Evolutionary conservation across 1,140 invertebrate species (phyloP).

Genomic region (Lepidostoma basale): DNA sequence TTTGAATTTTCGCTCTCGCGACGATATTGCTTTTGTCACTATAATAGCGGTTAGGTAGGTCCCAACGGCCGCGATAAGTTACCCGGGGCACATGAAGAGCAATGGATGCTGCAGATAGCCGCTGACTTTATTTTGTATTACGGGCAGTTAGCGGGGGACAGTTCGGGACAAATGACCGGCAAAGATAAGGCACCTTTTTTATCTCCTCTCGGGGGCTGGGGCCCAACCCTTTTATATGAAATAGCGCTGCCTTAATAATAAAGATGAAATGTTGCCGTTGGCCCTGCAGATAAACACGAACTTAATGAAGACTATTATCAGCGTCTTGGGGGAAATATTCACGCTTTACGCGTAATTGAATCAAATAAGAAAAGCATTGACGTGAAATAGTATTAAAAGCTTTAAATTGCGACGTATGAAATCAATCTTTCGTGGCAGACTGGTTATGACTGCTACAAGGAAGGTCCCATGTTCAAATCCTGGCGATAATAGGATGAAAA

Average conservation of each 20-base stretch:
- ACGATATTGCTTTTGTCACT: too few relatives aligned
- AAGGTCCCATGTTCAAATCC: too few relatives aligned
- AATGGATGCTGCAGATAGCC: constrained; percentile 17
- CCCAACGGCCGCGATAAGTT: not conserved
- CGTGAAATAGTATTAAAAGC: too few relatives aligned
- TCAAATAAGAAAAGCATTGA: too few relatives aligned
- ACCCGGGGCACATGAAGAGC: not conserved
- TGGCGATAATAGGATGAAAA: too few relatives aligned
- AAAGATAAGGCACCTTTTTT: constrained; percentile 46
- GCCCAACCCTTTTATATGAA: constrained; percentile 29
- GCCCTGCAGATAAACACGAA: constrained; percentile 11
- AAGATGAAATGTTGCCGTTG: constrained; percentile 9
- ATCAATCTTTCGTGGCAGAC: too few relatives aligned
- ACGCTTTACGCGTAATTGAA: too few relatives aligned
- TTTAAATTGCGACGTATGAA: too few relatives aligned
- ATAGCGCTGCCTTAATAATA: constrained; percentile 18
- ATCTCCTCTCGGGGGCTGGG: constrained; percentile 28
- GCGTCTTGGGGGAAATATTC: not conserved
- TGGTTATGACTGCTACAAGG: too few relatives aligned
- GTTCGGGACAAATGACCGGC: constrained; percentile 44
- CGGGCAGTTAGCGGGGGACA: constrained; percentile 41
- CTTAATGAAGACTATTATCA: constrained; percentile 1
- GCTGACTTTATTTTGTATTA: constrained; percentile 36
- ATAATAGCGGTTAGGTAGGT: too few relatives aligned
- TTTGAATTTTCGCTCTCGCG: too few relatives aligned